Base-by-base conservation (phyloP, 2,113 vertebrate species). In the Rissa tridactyla region DNA sequence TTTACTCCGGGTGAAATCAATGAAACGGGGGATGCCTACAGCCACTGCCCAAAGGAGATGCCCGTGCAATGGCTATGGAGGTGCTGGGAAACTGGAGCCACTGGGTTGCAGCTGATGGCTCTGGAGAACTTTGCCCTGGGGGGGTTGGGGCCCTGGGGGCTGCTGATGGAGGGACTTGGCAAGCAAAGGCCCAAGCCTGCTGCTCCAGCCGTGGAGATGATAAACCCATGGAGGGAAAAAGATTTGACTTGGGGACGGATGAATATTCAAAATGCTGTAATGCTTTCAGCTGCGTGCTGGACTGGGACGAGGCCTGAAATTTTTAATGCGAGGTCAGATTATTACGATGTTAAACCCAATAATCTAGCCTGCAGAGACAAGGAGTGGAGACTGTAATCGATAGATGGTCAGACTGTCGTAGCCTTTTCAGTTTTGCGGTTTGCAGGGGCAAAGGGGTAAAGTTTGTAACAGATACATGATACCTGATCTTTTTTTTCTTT, bases 81-180 rank as follows among this genome's bases (percentile, higher is more conserved):
- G 13, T 54, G 3, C 23, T 65, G 60, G 26, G 46, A 78, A 89
- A 69, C 7, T 2, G 2, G 20, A 68, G 32, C 4, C 54, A 11
- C 16, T n/a, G n/a, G 5, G 5, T 60, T 40, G 21, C 5, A 46
- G 8, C 5, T 36, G 22, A 27, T 21, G 12, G 11, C 2, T 84
- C 40, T 34, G 9, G 11, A 75, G 22, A 86, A 44, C 8, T 15
- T 78, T 49, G 16, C 6, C n/a, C 30, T 40, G 9, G 11, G 7
- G 23, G 3, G 44, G 18, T 32, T 76, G 42, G 29, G 7, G 6
- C 32, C 19, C 30, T 62, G 65, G 1, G 2, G 38, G 52, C 18
- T 52, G 15, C 22, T 7, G 1, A 2, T 34, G 32, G 7, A 6
- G 9, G 5, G 1, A 19, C 5, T n/a, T n/a, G 5, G 23, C 47